Percentiles rank a stretch among this genome's conserved stretches.
These are phyloP conservation scores for Sweltsa coloradensis DNA, from an alignment of 1,140 invertebrate species.

Conservation along the genomic window DNA sequence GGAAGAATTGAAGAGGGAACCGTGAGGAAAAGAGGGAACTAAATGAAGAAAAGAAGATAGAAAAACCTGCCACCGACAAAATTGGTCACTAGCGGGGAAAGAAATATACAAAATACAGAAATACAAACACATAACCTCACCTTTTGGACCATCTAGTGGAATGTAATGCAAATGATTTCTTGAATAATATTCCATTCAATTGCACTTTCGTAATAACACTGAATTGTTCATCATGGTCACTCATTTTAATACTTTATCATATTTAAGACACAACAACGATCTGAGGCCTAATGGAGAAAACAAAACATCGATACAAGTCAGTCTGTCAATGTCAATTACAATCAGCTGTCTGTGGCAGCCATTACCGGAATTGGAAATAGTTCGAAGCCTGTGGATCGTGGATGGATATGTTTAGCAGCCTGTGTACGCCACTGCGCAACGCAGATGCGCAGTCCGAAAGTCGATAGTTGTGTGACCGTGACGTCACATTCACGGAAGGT, in stretches of 20 bases:
- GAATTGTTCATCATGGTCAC: constrained; percentile 11
- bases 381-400: background rate
- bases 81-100: no score
- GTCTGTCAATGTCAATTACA: background rate
- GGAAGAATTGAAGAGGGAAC: no score
- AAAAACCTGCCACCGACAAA: no score
- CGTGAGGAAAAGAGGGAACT: no score
- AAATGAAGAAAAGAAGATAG: no score
- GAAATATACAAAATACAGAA: no score
- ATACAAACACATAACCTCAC: constrained; percentile 9
- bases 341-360: background rate
- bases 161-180: constrained; percentile 14
- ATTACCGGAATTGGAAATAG: background rate
- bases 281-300: background rate
- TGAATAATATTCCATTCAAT: constrained; percentile 9
- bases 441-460: no score
- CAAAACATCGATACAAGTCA: background rate
- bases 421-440: background rate
- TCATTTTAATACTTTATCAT: constrained; percentile 11
- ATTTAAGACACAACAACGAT: background rate
- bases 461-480: no score
- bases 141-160: constrained; percentile 16
- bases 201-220: constrained; percentile 13
- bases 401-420: background rate
- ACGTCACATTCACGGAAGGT: no score